Conservation (phyloP, 2,113 vertebrate genomes). For the Motacilla alba region DNA sequence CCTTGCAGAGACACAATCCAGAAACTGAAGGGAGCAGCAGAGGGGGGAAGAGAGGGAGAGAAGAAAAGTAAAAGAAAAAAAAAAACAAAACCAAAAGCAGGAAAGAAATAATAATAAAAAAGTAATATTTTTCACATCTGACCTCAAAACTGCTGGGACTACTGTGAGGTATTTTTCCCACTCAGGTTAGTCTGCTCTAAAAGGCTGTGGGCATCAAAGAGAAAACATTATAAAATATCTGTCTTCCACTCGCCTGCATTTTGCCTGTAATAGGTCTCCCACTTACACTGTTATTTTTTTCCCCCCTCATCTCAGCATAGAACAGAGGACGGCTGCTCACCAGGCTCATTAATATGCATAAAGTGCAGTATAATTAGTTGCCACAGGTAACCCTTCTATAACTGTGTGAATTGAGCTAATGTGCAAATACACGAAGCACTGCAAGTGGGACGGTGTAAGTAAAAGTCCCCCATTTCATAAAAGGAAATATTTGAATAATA, state of each 20-base stretch:
- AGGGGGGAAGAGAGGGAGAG: neutral
- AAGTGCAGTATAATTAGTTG: conserved; percentile 79
- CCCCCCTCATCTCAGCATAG: conserved; percentile 42
- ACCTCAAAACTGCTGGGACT: conserved; percentile 53
- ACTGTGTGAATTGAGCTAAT: conserved; percentile 74
- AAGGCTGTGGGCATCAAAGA: conserved; percentile 54
- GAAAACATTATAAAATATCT: conserved; percentile 55
- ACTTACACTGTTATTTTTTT: conserved; percentile 65
- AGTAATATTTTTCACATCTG: conserved; percentile 42
- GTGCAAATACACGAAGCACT: conserved; percentile 65
- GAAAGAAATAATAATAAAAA: neutral
- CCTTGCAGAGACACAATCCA: neutral
- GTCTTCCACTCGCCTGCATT: conserved; percentile 45
- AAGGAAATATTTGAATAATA: conserved; percentile 84
- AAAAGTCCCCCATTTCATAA: conserved; percentile 71
- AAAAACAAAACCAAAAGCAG: neutral
- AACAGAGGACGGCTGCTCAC: conserved; percentile 59
- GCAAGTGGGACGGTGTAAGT: conserved; percentile 51
- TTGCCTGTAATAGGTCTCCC: conserved; percentile 65
- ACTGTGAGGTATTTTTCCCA: conserved; percentile 46
- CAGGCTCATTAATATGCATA: conserved; percentile 79
- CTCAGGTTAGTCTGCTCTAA: conserved; percentile 21
- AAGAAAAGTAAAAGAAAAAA: neutral
- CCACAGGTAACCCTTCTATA: conserved; percentile 82
- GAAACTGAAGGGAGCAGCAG: neutral